Conservation (phyloP, 2,113 vertebrate species). For the Pachycephala philippinensis region DNA sequence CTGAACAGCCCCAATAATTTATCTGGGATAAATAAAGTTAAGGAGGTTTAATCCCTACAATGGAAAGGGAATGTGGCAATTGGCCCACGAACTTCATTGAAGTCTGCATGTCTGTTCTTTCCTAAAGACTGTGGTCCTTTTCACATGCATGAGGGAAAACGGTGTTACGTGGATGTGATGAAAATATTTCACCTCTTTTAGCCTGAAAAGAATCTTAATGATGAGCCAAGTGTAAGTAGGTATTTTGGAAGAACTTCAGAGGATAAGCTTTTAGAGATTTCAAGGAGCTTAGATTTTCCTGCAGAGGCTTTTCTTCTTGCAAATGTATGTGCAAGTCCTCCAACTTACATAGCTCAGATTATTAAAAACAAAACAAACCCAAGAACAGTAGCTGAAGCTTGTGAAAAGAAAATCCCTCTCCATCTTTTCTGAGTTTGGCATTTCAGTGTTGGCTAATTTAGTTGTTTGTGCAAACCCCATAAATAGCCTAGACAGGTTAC, state of each 20-base stretch:
- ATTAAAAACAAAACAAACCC: neutral
- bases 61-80: neutral
- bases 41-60: neutral
- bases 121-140: neutral
- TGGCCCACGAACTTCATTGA: neutral
- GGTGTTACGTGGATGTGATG: neutral
- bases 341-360: neutral
- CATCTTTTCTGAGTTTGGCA: neutral
- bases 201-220: neutral
- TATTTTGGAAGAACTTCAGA: neutral
- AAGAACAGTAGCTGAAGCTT: neutral
- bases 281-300: neutral
- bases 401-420: neutral
- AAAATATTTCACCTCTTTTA: neutral
- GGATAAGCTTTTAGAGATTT: neutral
- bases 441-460: neutral
- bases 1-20: neutral
- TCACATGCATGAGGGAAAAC: neutral
- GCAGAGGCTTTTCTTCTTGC: neutral
- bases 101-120: neutral
- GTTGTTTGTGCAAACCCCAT: conserved; percentile 26
- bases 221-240: neutral
- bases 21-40: neutral
- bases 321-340: neutral
- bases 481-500: conserved; percentile 53